Conservation (phyloP, 2,113 vertebrate genomes). For the Notarius lentiginosus region DNA sequence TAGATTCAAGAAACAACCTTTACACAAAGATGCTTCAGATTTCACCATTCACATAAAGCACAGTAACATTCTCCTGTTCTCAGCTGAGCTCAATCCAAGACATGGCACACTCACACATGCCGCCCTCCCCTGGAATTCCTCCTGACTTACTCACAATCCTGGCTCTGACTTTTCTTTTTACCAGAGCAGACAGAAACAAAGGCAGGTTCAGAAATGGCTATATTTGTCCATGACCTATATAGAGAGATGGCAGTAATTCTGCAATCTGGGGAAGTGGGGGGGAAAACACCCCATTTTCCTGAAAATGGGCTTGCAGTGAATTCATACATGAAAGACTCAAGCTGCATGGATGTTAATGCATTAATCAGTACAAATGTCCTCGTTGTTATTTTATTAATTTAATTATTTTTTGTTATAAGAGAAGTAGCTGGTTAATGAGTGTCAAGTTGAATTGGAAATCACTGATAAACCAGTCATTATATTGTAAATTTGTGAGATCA, state of each 20-base stretch:
- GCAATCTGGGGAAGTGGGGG: not conserved
- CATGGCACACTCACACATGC: constrained; percentile 50
- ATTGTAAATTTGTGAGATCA: not conserved
- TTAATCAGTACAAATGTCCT: not conserved
- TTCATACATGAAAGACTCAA: constrained; percentile 41
- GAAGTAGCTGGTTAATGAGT: constrained; percentile 8
- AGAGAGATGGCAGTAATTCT: not conserved
- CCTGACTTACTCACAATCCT: constrained; percentile 48
- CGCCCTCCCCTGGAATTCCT: constrained; percentile 43
- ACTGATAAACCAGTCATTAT: not conserved
- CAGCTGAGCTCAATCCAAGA: constrained; percentile 38
- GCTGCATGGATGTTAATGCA: not conserved
- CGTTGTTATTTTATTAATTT: constrained; percentile 49
- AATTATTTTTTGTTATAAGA: constrained; percentile 13
- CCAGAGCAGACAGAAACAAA: constrained; percentile 44
- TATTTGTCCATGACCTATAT: constrained; percentile 36
- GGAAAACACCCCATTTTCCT: not conserved
- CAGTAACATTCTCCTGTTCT: not conserved
- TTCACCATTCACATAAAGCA: not conserved
- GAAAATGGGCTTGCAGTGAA: constrained; percentile 28
- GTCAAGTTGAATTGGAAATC: not conserved
- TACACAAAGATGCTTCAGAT: constrained; percentile 28
- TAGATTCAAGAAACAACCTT: not conserved
- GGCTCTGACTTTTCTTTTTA: constrained; percentile 55
- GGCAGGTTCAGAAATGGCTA: constrained; percentile 47